Evolutionary conservation across 2,888 invertebrate genomes (phyloP).

Genomic region (Caenorhabditis zanzibari): DNA sequence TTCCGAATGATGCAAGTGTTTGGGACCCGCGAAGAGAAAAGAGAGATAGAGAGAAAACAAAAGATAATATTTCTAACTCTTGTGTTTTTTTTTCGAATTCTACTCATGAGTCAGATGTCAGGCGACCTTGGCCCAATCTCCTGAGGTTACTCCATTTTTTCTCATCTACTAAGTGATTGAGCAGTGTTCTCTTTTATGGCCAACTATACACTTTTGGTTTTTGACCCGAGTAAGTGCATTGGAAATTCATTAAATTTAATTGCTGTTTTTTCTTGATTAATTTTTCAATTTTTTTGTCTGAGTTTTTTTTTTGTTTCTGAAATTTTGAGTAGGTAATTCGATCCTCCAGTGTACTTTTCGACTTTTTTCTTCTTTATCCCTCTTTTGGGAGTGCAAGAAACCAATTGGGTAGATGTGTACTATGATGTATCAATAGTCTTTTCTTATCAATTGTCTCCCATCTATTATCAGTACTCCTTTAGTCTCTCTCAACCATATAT

Average conservation of each 20-base stretch:
- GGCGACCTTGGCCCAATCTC: too few species aligned
- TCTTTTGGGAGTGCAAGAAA: neutral
- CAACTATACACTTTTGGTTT: neutral
- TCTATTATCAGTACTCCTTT: constrained; percentile 32
- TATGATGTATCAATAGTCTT: constrained; percentile 51
- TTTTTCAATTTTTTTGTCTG: neutral
- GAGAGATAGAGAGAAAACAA: too few species aligned
- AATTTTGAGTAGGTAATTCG: constrained; percentile 8
- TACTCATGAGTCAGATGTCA: too few species aligned
- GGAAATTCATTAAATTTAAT: neutral
- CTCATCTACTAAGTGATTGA: neutral
- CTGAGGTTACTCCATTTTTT: too few species aligned
- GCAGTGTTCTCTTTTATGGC: neutral
- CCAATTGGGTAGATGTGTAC: constrained; percentile 32
- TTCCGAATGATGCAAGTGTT: too few species aligned
- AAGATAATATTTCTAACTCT: too few species aligned
- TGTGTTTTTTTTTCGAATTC: too few species aligned
- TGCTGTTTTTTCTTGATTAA: neutral
- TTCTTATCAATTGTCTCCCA: constrained; percentile 34
- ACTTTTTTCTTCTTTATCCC: neutral
- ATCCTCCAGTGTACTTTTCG: neutral
- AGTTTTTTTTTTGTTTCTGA: neutral
- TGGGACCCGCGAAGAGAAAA: too few species aligned
- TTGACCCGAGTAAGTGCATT: neutral
- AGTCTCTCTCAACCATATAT: constrained; percentile 20